phyloP scores from a whole-genome alignment of 2,797 vertebrate species.

The Lithobates pipiens region DNA sequence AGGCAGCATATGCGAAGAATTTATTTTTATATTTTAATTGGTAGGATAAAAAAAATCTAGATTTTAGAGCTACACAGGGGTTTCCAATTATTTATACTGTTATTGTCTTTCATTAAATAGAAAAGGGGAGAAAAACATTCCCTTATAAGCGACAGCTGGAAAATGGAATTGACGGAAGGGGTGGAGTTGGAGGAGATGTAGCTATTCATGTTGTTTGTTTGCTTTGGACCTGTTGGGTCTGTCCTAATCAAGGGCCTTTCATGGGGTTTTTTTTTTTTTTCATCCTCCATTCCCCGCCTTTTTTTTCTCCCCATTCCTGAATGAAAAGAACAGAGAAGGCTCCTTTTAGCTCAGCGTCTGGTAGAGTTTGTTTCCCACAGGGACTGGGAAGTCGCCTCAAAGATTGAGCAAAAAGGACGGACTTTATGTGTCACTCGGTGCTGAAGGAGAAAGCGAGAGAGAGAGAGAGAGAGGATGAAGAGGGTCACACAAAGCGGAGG shows the following conservation, averaged over 20 bases:
- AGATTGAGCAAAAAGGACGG: conserved; percentile 58
- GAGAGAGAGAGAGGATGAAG: conserved; percentile 65
- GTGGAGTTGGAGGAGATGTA: conserved; percentile 75
- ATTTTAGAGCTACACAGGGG: background rate
- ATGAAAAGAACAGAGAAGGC: conserved; percentile 85
- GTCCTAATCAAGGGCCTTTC: conserved; percentile 78
- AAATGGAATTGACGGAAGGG: conserved; percentile 17
- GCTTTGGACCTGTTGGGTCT: conserved; percentile 86
- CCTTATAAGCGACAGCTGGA: conserved; percentile 38
- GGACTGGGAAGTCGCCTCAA: conserved; percentile 77
- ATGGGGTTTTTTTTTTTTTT: background rate
- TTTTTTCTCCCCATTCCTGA: conserved; percentile 62
- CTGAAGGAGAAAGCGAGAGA: conserved; percentile 71
- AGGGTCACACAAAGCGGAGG: conserved; percentile 66
- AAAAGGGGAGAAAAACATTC: conserved; percentile 25
- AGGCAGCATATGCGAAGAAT: no score
- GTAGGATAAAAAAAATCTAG: background rate
- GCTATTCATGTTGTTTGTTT: conserved; percentile 90
- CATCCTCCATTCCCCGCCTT: conserved; percentile 42
- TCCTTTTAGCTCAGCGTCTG: conserved; percentile 68
- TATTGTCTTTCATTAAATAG: conserved; percentile 24
- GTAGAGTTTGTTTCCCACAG: conserved; percentile 79
- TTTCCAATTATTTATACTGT: conserved; percentile 23
- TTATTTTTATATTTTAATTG: no score
- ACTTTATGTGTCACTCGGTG: conserved; percentile 74